These are phyloP conservation scores for Paramuricea clavata DNA, from an alignment of 92 coral and sea anemone genomes.

Conservation along the genomic window DNA sequence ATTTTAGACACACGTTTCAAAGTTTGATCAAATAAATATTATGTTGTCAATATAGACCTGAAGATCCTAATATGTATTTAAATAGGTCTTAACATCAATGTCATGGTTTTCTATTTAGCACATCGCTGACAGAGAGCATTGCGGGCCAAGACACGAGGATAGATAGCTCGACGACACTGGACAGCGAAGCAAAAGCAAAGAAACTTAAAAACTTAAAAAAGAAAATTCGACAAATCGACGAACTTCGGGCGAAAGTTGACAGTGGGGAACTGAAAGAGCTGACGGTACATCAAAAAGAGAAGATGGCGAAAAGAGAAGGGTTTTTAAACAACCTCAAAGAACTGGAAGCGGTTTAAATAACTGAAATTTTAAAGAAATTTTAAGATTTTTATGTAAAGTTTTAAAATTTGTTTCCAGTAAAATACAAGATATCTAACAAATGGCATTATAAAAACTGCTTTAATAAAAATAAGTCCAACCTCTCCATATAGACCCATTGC, in stretches of 20 bases:
- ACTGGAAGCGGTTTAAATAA: conserved; percentile 44
- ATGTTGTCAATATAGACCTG: no score
- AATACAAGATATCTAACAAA: no score
- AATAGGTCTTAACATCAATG: not conserved
- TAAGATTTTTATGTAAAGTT: not conserved
- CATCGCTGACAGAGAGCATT: conserved; percentile 24
- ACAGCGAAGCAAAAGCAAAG: conserved; percentile 79
- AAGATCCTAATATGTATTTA: no score
- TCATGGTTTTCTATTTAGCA: conserved; percentile 21
- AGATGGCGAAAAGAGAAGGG: conserved; percentile 76
- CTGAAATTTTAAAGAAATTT: no score
- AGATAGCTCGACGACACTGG: no score
- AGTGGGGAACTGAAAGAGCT: conserved; percentile 84
- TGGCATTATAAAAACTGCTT: no score
- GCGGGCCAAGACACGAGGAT: conserved; percentile 62
- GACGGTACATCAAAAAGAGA: conserved; percentile 85
- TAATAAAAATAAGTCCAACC: no score
- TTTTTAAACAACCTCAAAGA: conserved; percentile 81
- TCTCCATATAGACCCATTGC: no score
- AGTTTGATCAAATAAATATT: no score
- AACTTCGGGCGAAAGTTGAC: conserved; percentile 86
- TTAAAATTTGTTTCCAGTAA: no score
- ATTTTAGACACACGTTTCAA: no score
- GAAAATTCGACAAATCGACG: conserved; percentile 94
- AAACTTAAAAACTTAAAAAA: conserved; percentile 87